Conservation (phyloP, 2,888 invertebrate species). For the Nebria salina region DNA sequence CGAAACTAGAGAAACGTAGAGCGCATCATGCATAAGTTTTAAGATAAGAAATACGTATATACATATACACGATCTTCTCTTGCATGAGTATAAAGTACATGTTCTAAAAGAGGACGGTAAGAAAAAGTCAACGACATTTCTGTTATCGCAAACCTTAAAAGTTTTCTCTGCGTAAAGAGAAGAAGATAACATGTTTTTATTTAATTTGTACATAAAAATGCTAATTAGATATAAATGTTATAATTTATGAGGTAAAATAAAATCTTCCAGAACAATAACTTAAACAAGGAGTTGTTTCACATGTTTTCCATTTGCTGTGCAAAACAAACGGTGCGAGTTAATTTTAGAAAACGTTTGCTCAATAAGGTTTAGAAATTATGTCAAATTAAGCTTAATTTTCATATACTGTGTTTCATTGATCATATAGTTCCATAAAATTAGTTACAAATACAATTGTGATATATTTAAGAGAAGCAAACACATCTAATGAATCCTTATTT, state of each 20-base stretch:
- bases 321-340: no score
- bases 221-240: not conserved
- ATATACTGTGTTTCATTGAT: no score
- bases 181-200: not conserved
- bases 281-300: no score
- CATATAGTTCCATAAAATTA: no score
- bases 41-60: not conserved
- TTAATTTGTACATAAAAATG: not conserved
- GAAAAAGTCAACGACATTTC: not conserved
- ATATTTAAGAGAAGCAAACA: no score
- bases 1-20: not conserved
- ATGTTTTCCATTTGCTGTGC: no score
- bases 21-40: not conserved
- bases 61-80: not conserved
- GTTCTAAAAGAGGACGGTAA: not conserved
- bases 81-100: not conserved
- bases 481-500: no score
- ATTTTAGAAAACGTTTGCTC: no score
- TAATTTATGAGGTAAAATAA: not conserved
- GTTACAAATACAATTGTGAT: no score
- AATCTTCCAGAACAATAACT: not conserved
- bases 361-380: no score
- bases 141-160: not conserved
- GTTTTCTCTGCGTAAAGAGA: not conserved
- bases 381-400: no score